phyloP scores from a whole-genome alignment of 2,797 vertebrate species.

The Aselliscus stoliczkanus region DNA sequence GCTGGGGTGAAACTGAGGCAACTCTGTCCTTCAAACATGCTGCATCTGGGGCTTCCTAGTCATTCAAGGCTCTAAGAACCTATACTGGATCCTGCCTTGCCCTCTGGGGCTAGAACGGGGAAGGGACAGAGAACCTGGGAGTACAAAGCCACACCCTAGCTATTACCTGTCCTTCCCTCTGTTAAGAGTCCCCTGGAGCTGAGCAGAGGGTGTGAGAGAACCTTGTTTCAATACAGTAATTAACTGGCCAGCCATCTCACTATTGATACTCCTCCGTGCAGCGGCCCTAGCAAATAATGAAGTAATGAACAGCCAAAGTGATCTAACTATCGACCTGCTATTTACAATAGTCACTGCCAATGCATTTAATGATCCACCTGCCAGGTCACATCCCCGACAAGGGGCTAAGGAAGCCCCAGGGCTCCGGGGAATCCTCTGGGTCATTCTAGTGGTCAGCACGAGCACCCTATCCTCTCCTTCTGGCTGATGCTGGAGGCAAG shows the following conservation, averaged over 20 bases:
- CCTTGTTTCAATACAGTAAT: constrained; percentile 65
- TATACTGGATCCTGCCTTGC: background rate
- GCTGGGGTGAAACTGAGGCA: background rate
- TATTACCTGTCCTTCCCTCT: background rate
- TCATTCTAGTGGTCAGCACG: background rate
- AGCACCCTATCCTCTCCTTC: background rate
- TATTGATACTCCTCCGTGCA: constrained; percentile 70
- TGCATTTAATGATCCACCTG: background rate
- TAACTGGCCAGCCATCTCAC: constrained; percentile 62
- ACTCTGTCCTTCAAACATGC: background rate
- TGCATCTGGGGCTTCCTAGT: background rate
- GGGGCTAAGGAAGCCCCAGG: constrained; percentile 79
- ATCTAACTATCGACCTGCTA: constrained; percentile 85
- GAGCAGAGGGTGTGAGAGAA: constrained; percentile 51
- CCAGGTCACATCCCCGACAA: constrained; percentile 84
- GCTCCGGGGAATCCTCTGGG: constrained; percentile 73
- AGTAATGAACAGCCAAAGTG: constrained; percentile 91
- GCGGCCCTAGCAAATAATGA: constrained; percentile 84
- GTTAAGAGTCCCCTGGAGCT: constrained; percentile 44
- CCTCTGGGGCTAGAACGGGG: background rate
- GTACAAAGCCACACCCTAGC: background rate
- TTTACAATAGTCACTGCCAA: constrained; percentile 83
- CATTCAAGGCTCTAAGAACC: background rate
- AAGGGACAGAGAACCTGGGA: background rate
- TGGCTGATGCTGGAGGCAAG: background rate